These are phyloP conservation scores for Drosophila lacertosa DNA, from an alignment of 1,140 invertebrate genomes.

Conservation along the genomic window DNA sequence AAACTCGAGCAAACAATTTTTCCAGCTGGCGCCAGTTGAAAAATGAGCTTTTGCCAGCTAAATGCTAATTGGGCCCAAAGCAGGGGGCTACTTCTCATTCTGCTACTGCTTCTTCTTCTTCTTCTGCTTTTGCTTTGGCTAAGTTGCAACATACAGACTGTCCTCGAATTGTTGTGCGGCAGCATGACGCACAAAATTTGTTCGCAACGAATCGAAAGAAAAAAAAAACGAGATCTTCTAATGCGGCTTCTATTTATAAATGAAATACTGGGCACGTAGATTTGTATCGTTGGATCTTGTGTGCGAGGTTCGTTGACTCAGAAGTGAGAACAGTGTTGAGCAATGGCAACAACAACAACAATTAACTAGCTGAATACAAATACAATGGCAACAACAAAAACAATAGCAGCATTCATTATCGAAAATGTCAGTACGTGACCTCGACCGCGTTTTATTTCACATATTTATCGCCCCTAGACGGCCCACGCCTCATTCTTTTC, in stretches of 20 bases:
- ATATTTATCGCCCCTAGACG: conserved; percentile 56
- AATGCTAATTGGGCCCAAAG: conserved; percentile 37
- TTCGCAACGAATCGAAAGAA: too few relatives aligned
- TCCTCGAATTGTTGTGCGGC: conserved; percentile 47
- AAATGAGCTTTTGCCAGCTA: conserved; percentile 43
- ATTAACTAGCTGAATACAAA: conserved; percentile 28
- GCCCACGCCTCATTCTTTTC: conserved; percentile 5
- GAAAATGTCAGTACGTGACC: conserved; percentile 80
- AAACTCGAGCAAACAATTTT: conserved; percentile 45
- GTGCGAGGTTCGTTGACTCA: conserved; percentile 74
- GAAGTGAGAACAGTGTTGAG: conserved; percentile 53
- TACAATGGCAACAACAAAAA: conserved; percentile 30
- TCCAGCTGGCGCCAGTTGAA: conserved; percentile 36
- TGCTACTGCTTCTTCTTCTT: neutral
- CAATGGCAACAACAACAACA: conserved; percentile 50
- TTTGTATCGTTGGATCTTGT: conserved; percentile 37
- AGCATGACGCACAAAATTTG: conserved; percentile 37
- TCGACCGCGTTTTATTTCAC: conserved; percentile 73
- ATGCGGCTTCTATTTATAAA: conserved; percentile 70
- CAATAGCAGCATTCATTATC: conserved; percentile 56
- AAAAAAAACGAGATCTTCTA: conserved; percentile 69
- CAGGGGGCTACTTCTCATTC: conserved; percentile 1
- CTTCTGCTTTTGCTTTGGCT: conserved; percentile 12
- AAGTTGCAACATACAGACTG: conserved; percentile 55
- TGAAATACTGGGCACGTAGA: conserved; percentile 59